phyloP scores from a whole-genome alignment of 2,888 invertebrate species.

The Agrochola lychnidis region DNA sequence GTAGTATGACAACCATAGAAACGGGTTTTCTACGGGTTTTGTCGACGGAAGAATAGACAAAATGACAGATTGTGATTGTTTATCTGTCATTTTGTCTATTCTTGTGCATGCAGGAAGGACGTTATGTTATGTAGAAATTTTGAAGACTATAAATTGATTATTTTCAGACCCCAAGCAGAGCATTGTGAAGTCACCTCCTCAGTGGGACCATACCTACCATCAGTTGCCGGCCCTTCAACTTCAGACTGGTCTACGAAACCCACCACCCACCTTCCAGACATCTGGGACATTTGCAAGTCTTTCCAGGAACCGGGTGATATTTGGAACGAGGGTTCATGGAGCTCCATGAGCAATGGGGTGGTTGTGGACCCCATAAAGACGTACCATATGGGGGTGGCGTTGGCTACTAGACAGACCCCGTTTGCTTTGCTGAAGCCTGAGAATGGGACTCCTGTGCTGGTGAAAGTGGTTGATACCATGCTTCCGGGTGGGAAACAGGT shows the following conservation, averaged over 20 bases:
- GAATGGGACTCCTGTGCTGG: slow-evolving; percentile 92
- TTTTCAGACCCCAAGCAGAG: slow-evolving; percentile 73
- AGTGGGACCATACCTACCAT: slow-evolving; percentile 79
- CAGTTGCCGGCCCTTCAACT: slow-evolving; percentile 67
- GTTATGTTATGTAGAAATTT: not conserved
- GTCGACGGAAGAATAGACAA: no score
- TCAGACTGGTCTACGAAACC: slow-evolving; percentile 69
- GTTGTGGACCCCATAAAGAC: slow-evolving; percentile 93
- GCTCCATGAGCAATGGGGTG: slow-evolving; percentile 86
- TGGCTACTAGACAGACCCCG: slow-evolving; percentile 92
- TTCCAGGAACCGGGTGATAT: slow-evolving; percentile 66
- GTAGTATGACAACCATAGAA: no score
- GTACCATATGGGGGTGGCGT: slow-evolving; percentile 92
- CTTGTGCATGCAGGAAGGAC: no score
- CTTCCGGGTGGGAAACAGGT: slow-evolving; percentile 86
- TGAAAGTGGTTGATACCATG: slow-evolving; percentile 91
- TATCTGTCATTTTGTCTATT: no score
- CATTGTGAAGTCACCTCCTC: slow-evolving; percentile 86
- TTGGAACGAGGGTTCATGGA: slow-evolving; percentile 72
- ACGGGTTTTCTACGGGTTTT: no score
- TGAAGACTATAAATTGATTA: not conserved
- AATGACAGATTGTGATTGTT: no score
- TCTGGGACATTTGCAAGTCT: slow-evolving; percentile 71
- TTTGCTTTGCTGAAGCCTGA: slow-evolving; percentile 93
- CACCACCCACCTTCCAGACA: slow-evolving; percentile 41